These are phyloP conservation scores for Synanthedon andrenaeformis DNA, from an alignment of 2,888 invertebrate genomes.

Conservation along the genomic window DNA sequence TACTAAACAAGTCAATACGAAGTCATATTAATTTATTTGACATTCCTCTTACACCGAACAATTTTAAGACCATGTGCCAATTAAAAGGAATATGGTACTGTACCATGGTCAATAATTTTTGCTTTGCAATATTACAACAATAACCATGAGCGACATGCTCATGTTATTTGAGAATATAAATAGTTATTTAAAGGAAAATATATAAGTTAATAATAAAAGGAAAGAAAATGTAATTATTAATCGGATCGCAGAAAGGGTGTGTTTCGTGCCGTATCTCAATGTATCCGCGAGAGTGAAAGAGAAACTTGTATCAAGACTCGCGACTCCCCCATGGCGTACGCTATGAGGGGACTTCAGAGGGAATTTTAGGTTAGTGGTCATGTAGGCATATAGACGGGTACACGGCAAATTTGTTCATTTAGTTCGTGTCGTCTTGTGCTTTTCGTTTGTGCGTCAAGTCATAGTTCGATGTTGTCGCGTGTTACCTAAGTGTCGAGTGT, in stretches of 20 bases:
- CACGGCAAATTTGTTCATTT: constrained; percentile 70
- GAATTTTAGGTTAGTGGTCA: constrained; percentile 71
- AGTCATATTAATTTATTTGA: no score
- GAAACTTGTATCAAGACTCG: constrained; percentile 61
- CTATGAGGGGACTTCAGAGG: constrained; percentile 56
- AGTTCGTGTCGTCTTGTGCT: constrained; percentile 68
- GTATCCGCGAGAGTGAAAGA: constrained; percentile 58
- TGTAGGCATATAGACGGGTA: constrained; percentile 71
- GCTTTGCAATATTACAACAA: not conserved
- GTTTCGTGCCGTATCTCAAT: constrained; percentile 55
- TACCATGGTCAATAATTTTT: no score
- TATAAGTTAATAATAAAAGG: not conserved
- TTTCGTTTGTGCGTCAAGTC: constrained; percentile 68
- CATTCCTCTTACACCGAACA: no score
- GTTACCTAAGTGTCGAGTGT: constrained; percentile 17
- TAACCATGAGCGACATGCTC: not conserved
- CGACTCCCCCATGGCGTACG: constrained; percentile 57
- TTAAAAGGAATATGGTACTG: no score
- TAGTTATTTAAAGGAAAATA: not conserved
- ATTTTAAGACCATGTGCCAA: no score
- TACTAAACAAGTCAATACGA: no score
- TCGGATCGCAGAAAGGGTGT: constrained; percentile 47
- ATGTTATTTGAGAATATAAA: not conserved
- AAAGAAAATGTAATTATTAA: no score
- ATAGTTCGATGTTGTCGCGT: constrained; percentile 62